phyloP scores from a whole-genome alignment of 1,140 invertebrate species.

The Meloidogyne hapla region DNA sequence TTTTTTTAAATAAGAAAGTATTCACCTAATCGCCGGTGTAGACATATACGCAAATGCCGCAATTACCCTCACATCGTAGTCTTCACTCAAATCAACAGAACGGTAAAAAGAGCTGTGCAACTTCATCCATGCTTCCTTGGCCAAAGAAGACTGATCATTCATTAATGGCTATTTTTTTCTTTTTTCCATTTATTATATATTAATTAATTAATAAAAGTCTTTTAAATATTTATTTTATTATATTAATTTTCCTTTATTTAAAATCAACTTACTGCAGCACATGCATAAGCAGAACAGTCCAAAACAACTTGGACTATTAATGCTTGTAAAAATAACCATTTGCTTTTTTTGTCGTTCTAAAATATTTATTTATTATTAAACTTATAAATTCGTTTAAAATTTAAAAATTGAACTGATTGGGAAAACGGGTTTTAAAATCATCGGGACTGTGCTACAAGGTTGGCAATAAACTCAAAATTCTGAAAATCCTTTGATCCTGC shows the following conservation, averaged over 20 bases:
- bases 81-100: conserved; percentile 16
- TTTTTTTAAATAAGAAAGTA: background rate
- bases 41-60: conserved; percentile 37
- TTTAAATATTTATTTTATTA: no score
- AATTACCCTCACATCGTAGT: conserved; percentile 29
- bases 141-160: conserved; percentile 19
- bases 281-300: conserved; percentile 32
- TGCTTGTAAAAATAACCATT: conserved; percentile 22
- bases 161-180: background rate
- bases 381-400: no score
- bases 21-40: conserved; percentile 29
- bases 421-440: no score
- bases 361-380: background rate
- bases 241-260: no score
- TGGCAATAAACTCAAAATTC: no score
- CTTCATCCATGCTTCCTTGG: conserved; percentile 33
- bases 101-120: conserved; percentile 36
- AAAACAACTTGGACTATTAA: conserved; percentile 26
- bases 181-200: background rate
- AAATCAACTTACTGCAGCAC: conserved; percentile 28
- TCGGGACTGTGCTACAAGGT: no score
- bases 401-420: no score
- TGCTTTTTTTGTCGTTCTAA: conserved; percentile 21
- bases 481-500: no score
- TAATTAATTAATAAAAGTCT: background rate